Evolutionary conservation across 2,113 vertebrate species (phyloP), one percentile per base, ranked within the genome.

Genomic region (Scytalopus superciliaris): DNA sequence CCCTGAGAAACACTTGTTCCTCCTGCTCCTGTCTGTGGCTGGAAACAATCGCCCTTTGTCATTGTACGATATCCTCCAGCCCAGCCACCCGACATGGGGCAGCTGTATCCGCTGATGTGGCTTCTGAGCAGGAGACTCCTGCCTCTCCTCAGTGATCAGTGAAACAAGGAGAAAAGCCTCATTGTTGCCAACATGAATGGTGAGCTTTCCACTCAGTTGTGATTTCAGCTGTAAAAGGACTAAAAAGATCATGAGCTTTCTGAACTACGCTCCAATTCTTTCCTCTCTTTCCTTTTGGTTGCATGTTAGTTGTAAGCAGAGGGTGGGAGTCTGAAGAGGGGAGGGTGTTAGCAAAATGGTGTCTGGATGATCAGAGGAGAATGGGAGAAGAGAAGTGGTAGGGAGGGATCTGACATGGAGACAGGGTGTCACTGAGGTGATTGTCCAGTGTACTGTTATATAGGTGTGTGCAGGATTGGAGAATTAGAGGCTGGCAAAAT

Each of bases 31-130:
- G 0, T 92, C 64, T 0, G 0, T 1, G 6, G 14, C 27, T 25
- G 69, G 45, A 35, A 91, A 93, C 59, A 91, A 45, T 88, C 6
- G 4, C 27, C 42, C 68, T 93, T 95, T 97, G 91, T 96, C 16
- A 0, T 12, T 1, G 2, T 52, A 7, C 39, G 42, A 30, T 37
- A 66, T 59, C 42, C 30, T 67, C 35, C 35, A 77, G 40, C 31
- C 19, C 49, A 31, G 42, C 24, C 57, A n/a, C n/a, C 76, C 22
- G 39, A 40, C 22, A 60, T 31, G 1, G 12, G n/a, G 33, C 44
- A 52, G 53, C 37, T 14, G 3, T 49, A 40, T 95, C 52, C 5
- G 8, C 39, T 78, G n/a, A 40, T 6, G 11, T 68, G 56, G 10
- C 18, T 39, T 40, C n/a, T 25, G 52, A 45, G 27, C 5, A 1